phyloP scores from a whole-genome alignment of 2,888 invertebrate species.

The Merodon equestris region DNA sequence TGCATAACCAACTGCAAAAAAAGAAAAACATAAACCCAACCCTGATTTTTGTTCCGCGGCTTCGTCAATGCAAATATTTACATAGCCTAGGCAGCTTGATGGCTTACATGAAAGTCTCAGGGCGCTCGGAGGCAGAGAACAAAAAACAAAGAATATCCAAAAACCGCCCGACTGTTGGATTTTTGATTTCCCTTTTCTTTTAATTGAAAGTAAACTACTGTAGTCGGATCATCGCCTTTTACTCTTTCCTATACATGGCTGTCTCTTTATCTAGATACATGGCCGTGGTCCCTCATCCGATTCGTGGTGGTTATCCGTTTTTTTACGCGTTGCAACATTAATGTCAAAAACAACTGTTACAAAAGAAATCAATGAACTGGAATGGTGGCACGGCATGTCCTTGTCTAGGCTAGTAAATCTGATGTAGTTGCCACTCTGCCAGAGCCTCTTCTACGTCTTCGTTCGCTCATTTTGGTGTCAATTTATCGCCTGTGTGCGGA shows the following conservation, averaged over 20 bases:
- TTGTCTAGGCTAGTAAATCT: slow-evolving; percentile 36
- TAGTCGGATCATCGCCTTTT: slow-evolving; percentile 26
- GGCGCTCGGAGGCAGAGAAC: too few relatives aligned
- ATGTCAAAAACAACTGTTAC: slow-evolving; percentile 80
- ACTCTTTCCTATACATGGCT: slow-evolving; percentile 33
- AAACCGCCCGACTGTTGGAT: slow-evolving; percentile 3
- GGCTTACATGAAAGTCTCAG: background rate
- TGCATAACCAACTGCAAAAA: slow-evolving; percentile 51
- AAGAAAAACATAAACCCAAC: slow-evolving; percentile 41
- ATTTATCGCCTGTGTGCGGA: slow-evolving; percentile 57
- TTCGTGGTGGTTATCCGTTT: slow-evolving; percentile 45
- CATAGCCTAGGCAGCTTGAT: slow-evolving; percentile 62
- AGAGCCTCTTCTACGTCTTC: background rate
- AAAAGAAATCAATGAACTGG: slow-evolving; percentile 79
- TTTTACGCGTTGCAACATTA: slow-evolving; percentile 70
- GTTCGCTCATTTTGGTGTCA: slow-evolving; percentile 34
- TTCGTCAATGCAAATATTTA: slow-evolving; percentile 59
- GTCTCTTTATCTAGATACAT: slow-evolving; percentile 62
- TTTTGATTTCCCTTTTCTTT: slow-evolving; percentile 39
- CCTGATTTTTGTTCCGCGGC: slow-evolving; percentile 20
- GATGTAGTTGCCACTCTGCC: slow-evolving; percentile 11
- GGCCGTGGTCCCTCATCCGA: slow-evolving; percentile 18
- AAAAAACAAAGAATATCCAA: too few relatives aligned
- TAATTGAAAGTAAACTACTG: slow-evolving; percentile 67
- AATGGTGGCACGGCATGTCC: slow-evolving; percentile 71